phyloP scores from a whole-genome alignment of 2,113 vertebrate genomes.

The Hipposideros armiger region DNA sequence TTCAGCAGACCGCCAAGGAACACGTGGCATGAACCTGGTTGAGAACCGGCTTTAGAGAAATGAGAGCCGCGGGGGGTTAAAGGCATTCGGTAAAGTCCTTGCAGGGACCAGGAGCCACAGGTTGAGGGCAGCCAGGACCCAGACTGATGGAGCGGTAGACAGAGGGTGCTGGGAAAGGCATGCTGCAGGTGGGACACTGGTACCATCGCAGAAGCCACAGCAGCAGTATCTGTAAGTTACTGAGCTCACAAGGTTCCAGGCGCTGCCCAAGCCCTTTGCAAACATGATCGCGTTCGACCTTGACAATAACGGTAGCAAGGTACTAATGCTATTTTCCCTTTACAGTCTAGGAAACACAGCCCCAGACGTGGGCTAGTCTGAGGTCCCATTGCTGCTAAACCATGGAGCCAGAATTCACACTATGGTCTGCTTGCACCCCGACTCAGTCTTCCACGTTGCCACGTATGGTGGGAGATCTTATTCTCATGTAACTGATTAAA shows the following conservation, averaged over 20 bases:
- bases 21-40: no score
- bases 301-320: background rate
- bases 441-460: rapidly evolving
- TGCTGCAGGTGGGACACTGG: rapidly evolving
- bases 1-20: background rate
- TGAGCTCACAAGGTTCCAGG: background rate
- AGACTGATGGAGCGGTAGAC: background rate
- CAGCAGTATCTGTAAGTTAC: background rate
- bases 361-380: no score
- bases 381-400: background rate
- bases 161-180: background rate
- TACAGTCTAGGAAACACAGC: background rate
- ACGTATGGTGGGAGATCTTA: background rate
- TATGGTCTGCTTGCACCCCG: rapidly evolving
- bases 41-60: background rate
- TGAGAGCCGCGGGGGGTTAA: background rate
- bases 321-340: background rate
- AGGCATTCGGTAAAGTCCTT: rapidly evolving
- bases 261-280: background rate
- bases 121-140: background rate
- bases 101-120: background rate
- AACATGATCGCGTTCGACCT: rapidly evolving
- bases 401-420: background rate
- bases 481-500: background rate
- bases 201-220: rapidly evolving